A percentile compares a stretch with the other conserved stretches of the same genome.
These are phyloP conservation scores for Lasioglossum zephyrum DNA, from an alignment of 2,888 invertebrate genomes.

Conservation along the genomic window DNA sequence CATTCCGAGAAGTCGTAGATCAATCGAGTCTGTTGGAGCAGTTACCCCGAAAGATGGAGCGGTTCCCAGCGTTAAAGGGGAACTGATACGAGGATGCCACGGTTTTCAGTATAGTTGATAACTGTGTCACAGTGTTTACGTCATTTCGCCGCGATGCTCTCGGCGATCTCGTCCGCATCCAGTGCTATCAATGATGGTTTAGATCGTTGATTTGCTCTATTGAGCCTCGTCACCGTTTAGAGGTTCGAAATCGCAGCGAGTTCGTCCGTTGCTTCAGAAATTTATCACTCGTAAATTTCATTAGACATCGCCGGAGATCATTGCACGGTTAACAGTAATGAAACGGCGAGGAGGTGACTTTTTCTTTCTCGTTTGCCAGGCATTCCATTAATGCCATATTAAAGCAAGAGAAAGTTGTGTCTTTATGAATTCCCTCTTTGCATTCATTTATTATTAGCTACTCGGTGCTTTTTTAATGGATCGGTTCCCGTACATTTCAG, in stretches of 20 bases:
- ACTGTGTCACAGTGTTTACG: conserved; percentile 20
- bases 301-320: conserved; percentile 28
- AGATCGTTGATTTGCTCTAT: conserved; percentile 30
- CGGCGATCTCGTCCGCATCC: not conserved
- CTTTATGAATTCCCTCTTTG: not conserved
- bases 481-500: not conserved
- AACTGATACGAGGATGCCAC: not conserved
- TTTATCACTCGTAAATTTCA: conserved; percentile 44
- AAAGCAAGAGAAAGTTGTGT: not conserved
- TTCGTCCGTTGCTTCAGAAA: conserved; percentile 25
- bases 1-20: not conserved
- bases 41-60: conserved; percentile 15
- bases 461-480: not conserved
- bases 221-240: conserved; percentile 22
- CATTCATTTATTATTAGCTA: not conserved
- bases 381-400: not conserved
- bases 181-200: not conserved
- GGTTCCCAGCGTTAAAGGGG: conserved; percentile 20
- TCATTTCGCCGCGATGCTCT: not conserved
- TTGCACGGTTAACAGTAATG: conserved; percentile 4
- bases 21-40: not conserved
- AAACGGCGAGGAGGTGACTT: not conserved
- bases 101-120: not conserved
- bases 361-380: not conserved
- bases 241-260: conserved; percentile 17